Conservation (phyloP, 2,888 invertebrate species). For the Helleia helle region DNA sequence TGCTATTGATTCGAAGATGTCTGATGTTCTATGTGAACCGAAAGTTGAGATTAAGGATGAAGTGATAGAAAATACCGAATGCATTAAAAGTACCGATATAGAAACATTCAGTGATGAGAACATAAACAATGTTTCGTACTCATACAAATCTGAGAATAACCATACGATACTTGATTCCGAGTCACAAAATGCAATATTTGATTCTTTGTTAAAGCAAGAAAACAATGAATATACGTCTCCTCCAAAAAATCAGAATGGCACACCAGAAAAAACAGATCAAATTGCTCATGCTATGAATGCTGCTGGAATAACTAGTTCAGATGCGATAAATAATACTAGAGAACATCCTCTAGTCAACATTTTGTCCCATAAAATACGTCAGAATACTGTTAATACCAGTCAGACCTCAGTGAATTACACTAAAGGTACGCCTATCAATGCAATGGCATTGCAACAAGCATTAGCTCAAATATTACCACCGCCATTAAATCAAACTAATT, state of each 20-base stretch:
- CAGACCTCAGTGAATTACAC: constrained; percentile 36
- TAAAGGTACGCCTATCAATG: constrained; percentile 51
- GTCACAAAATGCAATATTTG: constrained; percentile 19
- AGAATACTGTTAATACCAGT: constrained; percentile 30
- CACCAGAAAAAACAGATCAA: constrained; percentile 49
- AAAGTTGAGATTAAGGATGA: constrained; percentile 47
- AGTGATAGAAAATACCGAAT: constrained; percentile 34
- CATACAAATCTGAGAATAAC: constrained; percentile 25
- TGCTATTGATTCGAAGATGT: constrained; percentile 30
- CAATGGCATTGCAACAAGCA: constrained; percentile 62
- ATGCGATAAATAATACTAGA: constrained; percentile 29
- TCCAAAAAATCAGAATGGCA: constrained; percentile 32
- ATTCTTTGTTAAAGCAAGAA: constrained; percentile 18
- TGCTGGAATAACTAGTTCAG: constrained; percentile 49
- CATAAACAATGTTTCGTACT: constrained; percentile 29
- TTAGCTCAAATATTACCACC: constrained; percentile 63
- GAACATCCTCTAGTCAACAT: constrained; percentile 66
- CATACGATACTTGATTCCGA: constrained; percentile 18
- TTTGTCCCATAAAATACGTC: constrained; percentile 64
- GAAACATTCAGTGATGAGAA: constrained; percentile 25
- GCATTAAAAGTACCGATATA: constrained; percentile 30
- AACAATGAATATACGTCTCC: constrained; percentile 17
- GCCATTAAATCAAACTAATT: constrained; percentile 47
- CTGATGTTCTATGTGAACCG: constrained; percentile 38
- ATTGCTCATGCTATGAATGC: constrained; percentile 64